Evolutionary conservation across 2,797 vertebrate species (phyloP), one percentile per base, ranked within the genome.

Genomic region (Sphenopsis melanotis): DNA sequence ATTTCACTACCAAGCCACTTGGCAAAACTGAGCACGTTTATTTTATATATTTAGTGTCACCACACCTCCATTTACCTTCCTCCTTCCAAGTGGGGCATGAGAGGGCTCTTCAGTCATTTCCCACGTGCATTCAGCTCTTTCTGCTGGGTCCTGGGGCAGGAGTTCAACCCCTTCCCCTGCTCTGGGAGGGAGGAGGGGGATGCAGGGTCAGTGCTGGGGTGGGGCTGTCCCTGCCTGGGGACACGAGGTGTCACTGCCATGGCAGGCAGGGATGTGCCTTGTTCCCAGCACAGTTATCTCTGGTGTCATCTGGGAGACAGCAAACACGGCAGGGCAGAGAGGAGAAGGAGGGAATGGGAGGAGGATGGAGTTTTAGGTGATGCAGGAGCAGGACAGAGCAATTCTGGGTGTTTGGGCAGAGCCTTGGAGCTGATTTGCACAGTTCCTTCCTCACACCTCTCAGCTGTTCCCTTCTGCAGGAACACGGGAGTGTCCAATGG

Each of bases 281-380:
- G n/a, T 9, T 47, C 20, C 16, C 30, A 79, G 36, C 44, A 57
- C 34, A 61, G 18, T 23, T 20, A 8, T 15, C 18, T 46, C 36
- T 59, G 47, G 15, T 4, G 46, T 34, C 56, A 29, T 7, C 37
- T 34, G 12, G n/a, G 56, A 44, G 56, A 32, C 39, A 29, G 9
- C 14, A 61, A 57, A 32, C 2, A 0, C 2, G 2, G 17, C n/a
- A 86, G 50, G 53, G 50, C 8, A 41, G 47, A n/a, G 49, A 61
- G 27, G 36, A 74, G 52, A 19, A 80, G 46, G 37, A 65, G 30
- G 19, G 26, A 14, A 24, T 13, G 27, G 29, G 18, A 84, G 36
- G 29, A 78, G 20, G 15, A 13, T 20, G 53, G 56, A n/a, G 21
- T 6, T 56, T 41, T 32, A 9, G 37, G 5, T 6, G 42, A 18